Evolutionary conservation across 2,888 invertebrate genomes (phyloP).

Genomic region (Adela reaumurella): DNA sequence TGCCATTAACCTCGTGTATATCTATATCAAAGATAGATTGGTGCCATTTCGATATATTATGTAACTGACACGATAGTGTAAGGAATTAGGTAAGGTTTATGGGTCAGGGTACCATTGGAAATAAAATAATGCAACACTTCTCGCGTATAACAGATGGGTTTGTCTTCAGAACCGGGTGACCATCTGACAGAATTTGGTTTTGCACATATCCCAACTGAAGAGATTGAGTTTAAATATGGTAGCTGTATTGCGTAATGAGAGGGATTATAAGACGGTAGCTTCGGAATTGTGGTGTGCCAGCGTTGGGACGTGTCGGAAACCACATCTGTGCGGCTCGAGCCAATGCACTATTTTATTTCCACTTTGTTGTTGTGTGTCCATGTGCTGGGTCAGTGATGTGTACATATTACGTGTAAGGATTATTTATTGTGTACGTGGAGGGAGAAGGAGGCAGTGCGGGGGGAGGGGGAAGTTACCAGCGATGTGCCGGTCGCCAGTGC

Average conservation of each 20-base stretch:
- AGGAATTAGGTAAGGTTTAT: constrained; percentile 49
- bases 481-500: not conserved
- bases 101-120: constrained; percentile 53
- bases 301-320: too few relatives aligned
- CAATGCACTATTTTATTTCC: constrained; percentile 45
- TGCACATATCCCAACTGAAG: too few relatives aligned
- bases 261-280: too few relatives aligned
- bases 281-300: too few relatives aligned
- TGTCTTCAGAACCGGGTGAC: too few relatives aligned
- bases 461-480: too few relatives aligned
- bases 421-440: constrained; percentile 39
- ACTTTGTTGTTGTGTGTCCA: constrained; percentile 45
- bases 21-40: constrained; percentile 58
- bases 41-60: constrained; percentile 56
- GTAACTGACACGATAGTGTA: constrained; percentile 51
- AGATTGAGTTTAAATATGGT: too few relatives aligned
- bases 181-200: too few relatives aligned
- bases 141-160: too few relatives aligned
- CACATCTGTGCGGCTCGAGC: too few relatives aligned
- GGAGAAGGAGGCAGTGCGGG: not conserved
- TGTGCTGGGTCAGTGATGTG: constrained; percentile 47
- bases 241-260: too few relatives aligned
- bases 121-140: constrained; percentile 33
- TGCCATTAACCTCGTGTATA: constrained; percentile 45
- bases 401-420: constrained; percentile 45